Percentiles rank a stretch among this genome's conserved stretches.
These are phyloP conservation scores for Albula glossodonta DNA, from an alignment of 2,113 vertebrate genomes.

Conservation along the genomic window DNA sequence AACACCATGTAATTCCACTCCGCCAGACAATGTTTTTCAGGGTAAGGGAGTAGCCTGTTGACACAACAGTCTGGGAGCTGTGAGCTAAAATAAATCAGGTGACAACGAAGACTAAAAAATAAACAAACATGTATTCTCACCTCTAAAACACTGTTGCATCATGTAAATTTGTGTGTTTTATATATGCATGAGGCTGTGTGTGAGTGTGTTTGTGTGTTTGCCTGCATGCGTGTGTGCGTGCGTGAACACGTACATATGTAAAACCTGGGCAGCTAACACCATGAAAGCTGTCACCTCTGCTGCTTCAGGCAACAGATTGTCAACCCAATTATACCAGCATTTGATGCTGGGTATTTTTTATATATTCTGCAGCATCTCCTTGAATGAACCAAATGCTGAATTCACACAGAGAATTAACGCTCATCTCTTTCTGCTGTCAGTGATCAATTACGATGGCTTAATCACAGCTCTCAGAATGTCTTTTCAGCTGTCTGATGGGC, in stretches of 20 bases:
- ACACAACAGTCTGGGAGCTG: background rate
- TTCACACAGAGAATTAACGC: background rate
- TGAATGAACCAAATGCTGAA: background rate
- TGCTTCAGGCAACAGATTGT: background rate
- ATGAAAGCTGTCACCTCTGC: background rate
- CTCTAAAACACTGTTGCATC: background rate
- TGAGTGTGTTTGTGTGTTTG: no score
- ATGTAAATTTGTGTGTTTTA: background rate
- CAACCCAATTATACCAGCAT: background rate
- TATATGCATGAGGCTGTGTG: no score
- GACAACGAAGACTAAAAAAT: background rate
- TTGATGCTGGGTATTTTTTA: background rate
- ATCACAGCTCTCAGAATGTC: background rate
- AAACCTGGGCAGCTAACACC: background rate
- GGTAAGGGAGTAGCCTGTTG: background rate
- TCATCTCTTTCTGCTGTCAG: background rate
- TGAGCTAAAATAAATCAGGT: background rate
- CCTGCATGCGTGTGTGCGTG: background rate
- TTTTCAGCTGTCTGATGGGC: background rate
- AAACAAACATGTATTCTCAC: background rate
- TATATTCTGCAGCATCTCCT: background rate
- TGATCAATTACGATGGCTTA: conserved; percentile 4
- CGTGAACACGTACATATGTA: background rate
- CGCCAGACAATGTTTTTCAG: background rate
- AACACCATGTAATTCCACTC: background rate